Base-by-base conservation (phyloP, 2,888 invertebrate genomes). In the Folsomia candida region DNA sequence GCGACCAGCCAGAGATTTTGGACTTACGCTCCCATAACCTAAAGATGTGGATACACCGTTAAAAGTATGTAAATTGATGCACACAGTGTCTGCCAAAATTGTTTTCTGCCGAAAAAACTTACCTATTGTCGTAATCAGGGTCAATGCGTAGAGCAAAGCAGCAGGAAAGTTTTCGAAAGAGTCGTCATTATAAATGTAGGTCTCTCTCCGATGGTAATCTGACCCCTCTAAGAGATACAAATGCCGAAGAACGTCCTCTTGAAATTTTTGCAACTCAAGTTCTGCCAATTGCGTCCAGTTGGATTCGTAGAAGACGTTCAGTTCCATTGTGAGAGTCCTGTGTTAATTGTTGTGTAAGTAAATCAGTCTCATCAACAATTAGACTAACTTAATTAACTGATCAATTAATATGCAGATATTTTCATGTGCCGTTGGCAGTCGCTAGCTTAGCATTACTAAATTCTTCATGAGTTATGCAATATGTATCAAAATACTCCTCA, bases 81-180 rank as follows among this genome's bases (percentile, higher is more conserved):
- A 9, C 47, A 11, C 47, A 47, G 9, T 47, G 18, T 47, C 18
- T 11, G 47, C 47, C 18, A 11, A n/a, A n/a, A n/a, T n/a, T n/a
- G n/a, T n/a, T n/a, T 47, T 11, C 9, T 47, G 9, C 18, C 47
- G 18, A 47, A 11, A 9, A 47, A 9, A 47, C 90, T 89, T 84
- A 95, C 95, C 95, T 80, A 95, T 95, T 51, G 95, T 96, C 9
- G 95, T 95, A 82, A 96, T 95, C 78, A 97, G 89, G 22, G 96
- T 95, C 80, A 96, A 86, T 27, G 94, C 94, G 83, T 96, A 97
- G 64, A 97, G 87, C 82, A 96, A 92, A 79, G 94, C 93, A 78
- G 93, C 92, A 76, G 94, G 91, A 83, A 95, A 94, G 61, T 93
- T 93, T 94, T 74, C 76, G 69, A 81, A 81, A 9, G 76, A 77